phyloP scores from a whole-genome alignment of 2,888 invertebrate species.

The Monochamus alternatus region DNA sequence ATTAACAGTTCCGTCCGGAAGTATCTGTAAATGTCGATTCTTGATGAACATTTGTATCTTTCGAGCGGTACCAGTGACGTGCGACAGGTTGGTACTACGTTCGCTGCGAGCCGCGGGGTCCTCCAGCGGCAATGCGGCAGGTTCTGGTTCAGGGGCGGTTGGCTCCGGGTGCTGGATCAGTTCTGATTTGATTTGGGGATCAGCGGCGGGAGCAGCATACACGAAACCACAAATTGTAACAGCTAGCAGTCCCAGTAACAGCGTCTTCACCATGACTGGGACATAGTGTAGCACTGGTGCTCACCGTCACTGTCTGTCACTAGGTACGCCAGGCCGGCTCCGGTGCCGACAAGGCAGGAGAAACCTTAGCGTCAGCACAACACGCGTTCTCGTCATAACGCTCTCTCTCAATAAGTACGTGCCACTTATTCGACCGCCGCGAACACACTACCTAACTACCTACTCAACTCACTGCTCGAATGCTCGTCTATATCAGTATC shows the following conservation, averaged over 20 bases:
- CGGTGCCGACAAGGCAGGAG: constrained; percentile 53
- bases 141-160: constrained; percentile 38
- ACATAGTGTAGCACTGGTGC: constrained; percentile 68
- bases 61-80: constrained; percentile 84
- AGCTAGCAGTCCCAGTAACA: constrained; percentile 70
- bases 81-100: constrained; percentile 86
- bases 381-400: constrained; percentile 63
- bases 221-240: constrained; percentile 69
- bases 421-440: constrained; percentile 72
- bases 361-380: constrained; percentile 57
- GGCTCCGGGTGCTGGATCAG: constrained; percentile 52
- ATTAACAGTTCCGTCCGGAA: constrained; percentile 89
- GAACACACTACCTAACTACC: constrained; percentile 66
- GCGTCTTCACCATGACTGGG: constrained; percentile 72
- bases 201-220: constrained; percentile 66
- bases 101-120: constrained; percentile 74
- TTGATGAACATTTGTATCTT: constrained; percentile 90
- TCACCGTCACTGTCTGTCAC: constrained; percentile 65
- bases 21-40: constrained; percentile 86
- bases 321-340: constrained; percentile 56
- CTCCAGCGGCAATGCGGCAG: constrained; percentile 52
- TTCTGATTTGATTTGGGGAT: constrained; percentile 51
- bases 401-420: constrained; percentile 65
- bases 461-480: constrained; percentile 69
- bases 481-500: constrained; percentile 69